These are phyloP conservation scores for Sarcoramphus papa DNA, from an alignment of 2,797 vertebrate species.

Conservation along the genomic window DNA sequence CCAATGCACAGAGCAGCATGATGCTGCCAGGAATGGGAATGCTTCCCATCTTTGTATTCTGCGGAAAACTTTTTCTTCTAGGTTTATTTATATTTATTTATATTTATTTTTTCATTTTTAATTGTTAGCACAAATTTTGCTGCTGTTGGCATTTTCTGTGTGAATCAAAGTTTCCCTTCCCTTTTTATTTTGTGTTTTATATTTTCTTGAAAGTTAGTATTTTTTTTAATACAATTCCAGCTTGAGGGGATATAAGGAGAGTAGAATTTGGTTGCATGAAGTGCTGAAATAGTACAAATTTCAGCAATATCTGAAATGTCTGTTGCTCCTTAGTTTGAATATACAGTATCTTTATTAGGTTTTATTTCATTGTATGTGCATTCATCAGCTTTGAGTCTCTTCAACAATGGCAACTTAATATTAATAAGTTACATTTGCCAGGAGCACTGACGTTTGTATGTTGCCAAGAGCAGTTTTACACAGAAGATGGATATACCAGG, in stretches of 20 bases:
- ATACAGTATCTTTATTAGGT: neutral
- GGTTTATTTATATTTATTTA: neutral
- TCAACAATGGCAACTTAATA: neutral
- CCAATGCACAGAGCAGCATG: neutral
- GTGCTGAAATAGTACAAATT: neutral
- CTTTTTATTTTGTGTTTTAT: neutral
- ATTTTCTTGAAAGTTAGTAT: neutral
- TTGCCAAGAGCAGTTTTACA: neutral
- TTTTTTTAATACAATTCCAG: neutral
- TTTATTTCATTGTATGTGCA: neutral
- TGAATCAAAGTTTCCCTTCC: neutral
- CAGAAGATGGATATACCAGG: neutral
- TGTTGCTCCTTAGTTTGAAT: neutral
- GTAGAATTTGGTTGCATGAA: neutral
- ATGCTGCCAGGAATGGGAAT: neutral
- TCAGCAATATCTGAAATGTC: neutral
- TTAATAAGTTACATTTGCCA: neutral
- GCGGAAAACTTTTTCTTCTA: neutral
- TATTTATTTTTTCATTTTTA: neutral
- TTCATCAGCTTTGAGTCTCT: neutral
- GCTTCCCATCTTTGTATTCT: neutral
- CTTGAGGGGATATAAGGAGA: neutral
- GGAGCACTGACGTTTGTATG: neutral
- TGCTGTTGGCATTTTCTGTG: neutral
- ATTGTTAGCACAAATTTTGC: neutral